Conservation (phyloP, 2,888 invertebrate genomes). For the Lycocerus yunnanus region DNA sequence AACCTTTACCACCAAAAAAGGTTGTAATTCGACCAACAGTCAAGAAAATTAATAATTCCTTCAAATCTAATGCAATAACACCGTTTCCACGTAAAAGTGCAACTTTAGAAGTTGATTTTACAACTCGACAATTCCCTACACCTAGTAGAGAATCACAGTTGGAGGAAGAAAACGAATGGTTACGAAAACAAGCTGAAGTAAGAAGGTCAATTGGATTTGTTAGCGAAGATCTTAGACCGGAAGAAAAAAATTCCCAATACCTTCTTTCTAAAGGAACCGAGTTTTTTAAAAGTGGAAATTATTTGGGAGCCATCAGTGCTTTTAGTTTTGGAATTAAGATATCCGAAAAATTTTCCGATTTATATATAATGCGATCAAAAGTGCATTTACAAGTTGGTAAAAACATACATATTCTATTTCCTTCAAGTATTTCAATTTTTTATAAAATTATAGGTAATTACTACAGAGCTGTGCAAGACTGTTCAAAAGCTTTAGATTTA, state of each 20-base stretch:
- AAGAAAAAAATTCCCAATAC: conserved; percentile 84
- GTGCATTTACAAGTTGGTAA: conserved; percentile 69
- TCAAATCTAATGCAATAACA: conserved; percentile 38
- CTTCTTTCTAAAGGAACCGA: conserved; percentile 80
- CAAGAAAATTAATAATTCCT: conserved; percentile 13
- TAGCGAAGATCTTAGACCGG: conserved; percentile 73
- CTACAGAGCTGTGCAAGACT: conserved; percentile 62
- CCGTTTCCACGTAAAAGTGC: conserved; percentile 64
- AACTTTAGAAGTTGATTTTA: conserved; percentile 70
- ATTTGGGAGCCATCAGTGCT: conserved; percentile 80
- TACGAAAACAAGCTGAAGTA: conserved; percentile 76
- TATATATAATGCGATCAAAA: conserved; percentile 77
- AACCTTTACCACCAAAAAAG: neutral
- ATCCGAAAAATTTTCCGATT: conserved; percentile 71
- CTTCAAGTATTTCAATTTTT: neutral
- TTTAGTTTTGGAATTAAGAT: conserved; percentile 79
- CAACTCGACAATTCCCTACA: conserved; percentile 78
- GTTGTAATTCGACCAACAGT: conserved; percentile 8
- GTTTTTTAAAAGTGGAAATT: conserved; percentile 76
- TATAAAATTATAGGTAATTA: conserved; percentile 66
- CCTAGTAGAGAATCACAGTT: conserved; percentile 76
- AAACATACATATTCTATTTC: neutral
- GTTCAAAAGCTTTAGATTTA: conserved; percentile 72
- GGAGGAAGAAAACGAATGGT: conserved; percentile 78
- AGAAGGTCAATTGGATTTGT: conserved; percentile 71